Percentiles rank a stretch among this genome's conserved stretches.
phyloP scores from a whole-genome alignment of 92 coral and sea anemone species.

The Pocillopora meandrina region DNA sequence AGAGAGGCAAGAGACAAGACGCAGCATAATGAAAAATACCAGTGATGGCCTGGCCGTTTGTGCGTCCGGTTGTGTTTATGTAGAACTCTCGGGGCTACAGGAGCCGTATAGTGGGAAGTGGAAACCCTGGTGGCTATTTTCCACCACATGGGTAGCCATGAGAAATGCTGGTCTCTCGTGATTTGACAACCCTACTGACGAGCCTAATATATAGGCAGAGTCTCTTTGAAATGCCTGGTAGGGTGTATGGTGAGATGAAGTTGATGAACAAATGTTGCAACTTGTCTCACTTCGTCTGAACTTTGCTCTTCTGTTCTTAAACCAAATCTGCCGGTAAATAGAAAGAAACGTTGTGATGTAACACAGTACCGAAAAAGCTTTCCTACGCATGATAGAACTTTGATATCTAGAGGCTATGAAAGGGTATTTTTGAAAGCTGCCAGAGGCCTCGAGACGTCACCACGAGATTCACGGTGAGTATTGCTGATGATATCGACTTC shows the following conservation, averaged over 20 bases:
- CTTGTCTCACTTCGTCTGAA: slow-evolving; percentile 33
- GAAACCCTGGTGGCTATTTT: not conserved
- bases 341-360: not conserved
- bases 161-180: slow-evolving; percentile 16
- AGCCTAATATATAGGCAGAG: not conserved
- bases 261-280: slow-evolving; percentile 6
- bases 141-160: not conserved
- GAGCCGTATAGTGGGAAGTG: not conserved
- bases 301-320: slow-evolving; percentile 84
- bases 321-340: slow-evolving; percentile 71
- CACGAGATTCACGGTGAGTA: too few species aligned
- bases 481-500: too few species aligned
- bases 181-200: slow-evolving; percentile 2
- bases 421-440: too few species aligned
- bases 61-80: not conserved
- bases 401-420: not conserved
- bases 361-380: not conserved
- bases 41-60: not conserved
- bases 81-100: not conserved
- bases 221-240: slow-evolving; percentile 27
- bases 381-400: not conserved
- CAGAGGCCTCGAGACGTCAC: too few species aligned
- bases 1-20: not conserved
- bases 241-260: slow-evolving; percentile 6
- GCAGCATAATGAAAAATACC: not conserved